Percentiles rank a stretch among this genome's conserved stretches.
These are phyloP conservation scores for Anseranas semipalmata DNA, from an alignment of 2,113 vertebrate genomes.

Conservation along the genomic window DNA sequence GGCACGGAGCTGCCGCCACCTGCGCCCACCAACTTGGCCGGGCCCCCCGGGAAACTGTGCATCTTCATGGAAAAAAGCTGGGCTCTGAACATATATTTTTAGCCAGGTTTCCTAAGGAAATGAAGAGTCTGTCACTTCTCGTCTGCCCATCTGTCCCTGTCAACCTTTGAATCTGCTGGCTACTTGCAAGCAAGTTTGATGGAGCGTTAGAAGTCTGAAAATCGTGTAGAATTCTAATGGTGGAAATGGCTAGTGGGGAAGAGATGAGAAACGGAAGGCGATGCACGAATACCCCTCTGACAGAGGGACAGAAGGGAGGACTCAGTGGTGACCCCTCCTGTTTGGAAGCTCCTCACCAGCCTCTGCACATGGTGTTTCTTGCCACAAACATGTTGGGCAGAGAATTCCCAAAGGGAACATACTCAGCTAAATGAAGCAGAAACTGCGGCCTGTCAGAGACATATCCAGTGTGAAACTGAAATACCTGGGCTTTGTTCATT, in stretches of 20 bases:
- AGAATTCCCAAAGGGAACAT: not conserved
- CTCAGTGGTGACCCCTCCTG: not conserved
- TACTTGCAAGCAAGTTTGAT: not conserved
- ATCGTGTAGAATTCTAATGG: not conserved
- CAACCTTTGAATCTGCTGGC: not conserved
- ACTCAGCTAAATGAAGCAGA: slow-evolving; percentile 21
- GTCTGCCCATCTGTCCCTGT: slow-evolving; percentile 12
- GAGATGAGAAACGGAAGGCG: not conserved
- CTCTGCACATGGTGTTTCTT: not conserved
- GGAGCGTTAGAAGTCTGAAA: not conserved
- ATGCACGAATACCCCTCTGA: not conserved
- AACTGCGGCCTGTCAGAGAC: slow-evolving; percentile 25
- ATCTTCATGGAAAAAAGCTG: slow-evolving; percentile 2
- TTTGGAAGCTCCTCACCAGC: not conserved
- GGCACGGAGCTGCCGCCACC: slow-evolving; percentile 31
- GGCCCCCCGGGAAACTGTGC: not conserved
- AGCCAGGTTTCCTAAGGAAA: slow-evolving; percentile 21
- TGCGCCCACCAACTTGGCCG: not conserved
- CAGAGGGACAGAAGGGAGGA: not conserved
- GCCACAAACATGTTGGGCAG: not conserved
- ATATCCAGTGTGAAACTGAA: not conserved
- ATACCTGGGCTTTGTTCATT: not conserved
- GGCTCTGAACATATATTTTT: slow-evolving; percentile 18
- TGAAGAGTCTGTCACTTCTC: not conserved
- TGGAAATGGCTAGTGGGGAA: not conserved